These are phyloP conservation scores for Meandrusa payeni DNA, from an alignment of 2,888 invertebrate genomes.

Conservation along the genomic window DNA sequence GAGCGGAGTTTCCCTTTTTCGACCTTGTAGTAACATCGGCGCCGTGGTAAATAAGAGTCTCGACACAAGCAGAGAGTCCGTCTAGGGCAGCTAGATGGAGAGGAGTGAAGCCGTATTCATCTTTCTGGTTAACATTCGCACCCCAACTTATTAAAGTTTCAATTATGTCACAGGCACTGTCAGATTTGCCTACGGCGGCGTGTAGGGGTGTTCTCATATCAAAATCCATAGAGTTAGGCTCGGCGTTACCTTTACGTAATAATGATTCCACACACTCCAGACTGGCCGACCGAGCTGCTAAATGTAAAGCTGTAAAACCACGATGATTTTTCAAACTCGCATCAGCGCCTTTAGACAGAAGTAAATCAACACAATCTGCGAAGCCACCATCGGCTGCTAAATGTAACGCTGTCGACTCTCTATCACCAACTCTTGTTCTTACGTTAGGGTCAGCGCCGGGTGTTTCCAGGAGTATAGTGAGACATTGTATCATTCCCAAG, in stretches of 20 bases:
- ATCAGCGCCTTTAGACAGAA: slow-evolving; percentile 88
- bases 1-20: slow-evolving; percentile 91
- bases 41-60: slow-evolving; percentile 90
- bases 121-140: slow-evolving; percentile 90
- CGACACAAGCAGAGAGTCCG: slow-evolving; percentile 91
- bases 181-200: slow-evolving; percentile 91
- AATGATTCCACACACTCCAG: slow-evolving; percentile 90
- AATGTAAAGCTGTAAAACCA: slow-evolving; percentile 91
- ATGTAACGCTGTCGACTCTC: slow-evolving; percentile 90
- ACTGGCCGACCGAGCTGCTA: slow-evolving; percentile 90
- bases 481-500: slow-evolving; percentile 87
- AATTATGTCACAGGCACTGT: slow-evolving; percentile 89
- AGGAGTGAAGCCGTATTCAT: slow-evolving; percentile 92
- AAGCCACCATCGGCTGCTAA: slow-evolving; percentile 94
- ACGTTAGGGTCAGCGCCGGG: slow-evolving; percentile 87
- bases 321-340: slow-evolving; percentile 87
- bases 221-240: slow-evolving; percentile 89
- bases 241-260: slow-evolving; percentile 86
- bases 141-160: slow-evolving; percentile 90
- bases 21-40: slow-evolving; percentile 94
- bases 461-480: slow-evolving; percentile 87
- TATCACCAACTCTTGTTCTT: slow-evolving; percentile 84
- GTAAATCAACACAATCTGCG: slow-evolving; percentile 87
- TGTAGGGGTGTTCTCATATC: slow-evolving; percentile 91
- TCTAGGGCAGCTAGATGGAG: slow-evolving; percentile 92